Percentiles rank a stretch among this genome's conserved stretches.
Evolutionary conservation across 2,888 invertebrate species (phyloP).

Genomic region (Nyleta sp.): DNA sequence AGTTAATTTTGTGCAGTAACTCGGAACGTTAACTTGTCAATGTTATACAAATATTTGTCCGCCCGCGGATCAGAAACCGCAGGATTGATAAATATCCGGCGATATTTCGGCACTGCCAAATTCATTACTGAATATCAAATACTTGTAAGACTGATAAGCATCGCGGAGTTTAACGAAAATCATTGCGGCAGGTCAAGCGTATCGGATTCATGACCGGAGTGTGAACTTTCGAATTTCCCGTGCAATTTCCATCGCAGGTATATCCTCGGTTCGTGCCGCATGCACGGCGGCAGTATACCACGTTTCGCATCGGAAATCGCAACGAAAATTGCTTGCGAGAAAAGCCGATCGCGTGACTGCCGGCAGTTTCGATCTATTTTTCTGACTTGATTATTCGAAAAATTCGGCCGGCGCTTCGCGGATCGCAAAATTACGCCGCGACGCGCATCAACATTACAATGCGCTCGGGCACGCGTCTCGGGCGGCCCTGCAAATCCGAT

Average conservation of each 20-base stretch:
- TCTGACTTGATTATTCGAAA: constrained; percentile 52
- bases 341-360: constrained; percentile 54
- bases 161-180: constrained; percentile 53
- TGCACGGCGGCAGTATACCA: constrained; percentile 74
- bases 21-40: too few relatives aligned
- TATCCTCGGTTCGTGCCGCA: constrained; percentile 71
- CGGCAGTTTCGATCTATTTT: constrained; percentile 50
- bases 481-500: constrained; percentile 69
- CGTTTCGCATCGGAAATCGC: constrained; percentile 76
- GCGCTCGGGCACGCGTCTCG: constrained; percentile 41
- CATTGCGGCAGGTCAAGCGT: constrained; percentile 66
- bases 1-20: too few relatives aligned
- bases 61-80: too few relatives aligned
- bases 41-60: too few relatives aligned
- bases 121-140: constrained; percentile 47
- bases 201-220: constrained; percentile 74
- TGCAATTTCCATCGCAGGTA: constrained; percentile 78
- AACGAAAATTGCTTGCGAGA: constrained; percentile 76
- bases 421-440: constrained; percentile 32
- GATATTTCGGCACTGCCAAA: constrained; percentile 12
- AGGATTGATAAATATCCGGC: constrained; percentile 1
- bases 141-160: constrained; percentile 54
- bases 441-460: constrained; percentile 40
- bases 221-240: constrained; percentile 81
- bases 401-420: constrained; percentile 31